Base-by-base conservation (phyloP, 1,140 invertebrate genomes). In the Kradibia gibbosae region DNA sequence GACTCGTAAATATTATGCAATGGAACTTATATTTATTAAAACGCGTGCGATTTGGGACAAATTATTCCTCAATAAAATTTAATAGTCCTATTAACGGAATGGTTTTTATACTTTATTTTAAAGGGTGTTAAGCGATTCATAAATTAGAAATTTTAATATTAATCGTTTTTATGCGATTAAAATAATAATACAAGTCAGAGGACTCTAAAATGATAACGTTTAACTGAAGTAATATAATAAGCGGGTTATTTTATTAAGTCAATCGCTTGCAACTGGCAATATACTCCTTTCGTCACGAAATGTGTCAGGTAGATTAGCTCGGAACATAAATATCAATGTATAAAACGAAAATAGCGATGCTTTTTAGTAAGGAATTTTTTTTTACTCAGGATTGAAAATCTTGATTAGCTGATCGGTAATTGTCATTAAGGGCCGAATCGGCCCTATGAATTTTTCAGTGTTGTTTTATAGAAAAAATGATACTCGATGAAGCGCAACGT, bases 381-480 rank as follows among this genome's bases (percentile, higher is more conserved):
- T n/a, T n/a, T n/a, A n/a, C n/a, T n/a, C n/a, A n/a, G n/a, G n/a
- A n/a, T 45, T 70, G 45, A 70, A 28, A 25, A 70, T 70, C 67
- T 42, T 42, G 39, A 70, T 70, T 22, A 39, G 42, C 67, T n/a
- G 5, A 3, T 45, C 17, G 20, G 45, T 70, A 70, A 70, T 70
- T 42, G 10, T 28, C 39, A 45, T 20, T 1, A 45, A 48, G 28
- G 67, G 22, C 31, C 62, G 25, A 22, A 20, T 1, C 57, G 10
- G 11, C 2, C 25, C 62, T 28, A 15, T 36, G 48, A 42, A 77
- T 65, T 77, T 60, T 62, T 77, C 57, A 78, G 65, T 31, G 48
- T n/a, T n/a, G n/a, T n/a, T n/a, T n/a, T n/a, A n/a, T 22, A 42
- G 70, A 72, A 72, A 25, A 45, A 72, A 36, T 25, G 42, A 70